Conservation (phyloP, 2,113 vertebrate species). For the Vidua chalybeata region DNA sequence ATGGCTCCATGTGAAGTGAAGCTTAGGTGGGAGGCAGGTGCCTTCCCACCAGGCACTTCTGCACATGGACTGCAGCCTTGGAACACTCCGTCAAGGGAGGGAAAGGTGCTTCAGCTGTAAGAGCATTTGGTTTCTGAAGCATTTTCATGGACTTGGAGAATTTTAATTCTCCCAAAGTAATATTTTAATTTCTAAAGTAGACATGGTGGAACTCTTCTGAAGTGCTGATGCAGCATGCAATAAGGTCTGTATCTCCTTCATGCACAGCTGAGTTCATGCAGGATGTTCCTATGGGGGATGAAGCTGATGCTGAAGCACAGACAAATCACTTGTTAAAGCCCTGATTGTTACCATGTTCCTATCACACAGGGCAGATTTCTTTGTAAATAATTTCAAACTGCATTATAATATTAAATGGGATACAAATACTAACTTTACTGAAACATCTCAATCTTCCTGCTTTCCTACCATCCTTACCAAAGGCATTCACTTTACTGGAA, state of each 20-base stretch:
- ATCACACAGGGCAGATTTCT: neutral
- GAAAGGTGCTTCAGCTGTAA: neutral
- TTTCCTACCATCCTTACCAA: neutral
- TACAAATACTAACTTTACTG: neutral
- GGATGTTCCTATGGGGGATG: neutral
- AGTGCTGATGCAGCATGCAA: neutral
- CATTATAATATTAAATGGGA: neutral
- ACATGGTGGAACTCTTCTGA: neutral
- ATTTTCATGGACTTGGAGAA: neutral
- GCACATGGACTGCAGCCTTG: neutral
- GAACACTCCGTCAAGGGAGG: neutral
- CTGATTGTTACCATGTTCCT: neutral
- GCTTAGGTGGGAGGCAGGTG: neutral
- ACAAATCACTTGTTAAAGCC: neutral
- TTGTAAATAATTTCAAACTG: neutral
- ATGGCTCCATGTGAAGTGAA: neutral
- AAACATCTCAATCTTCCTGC: neutral
- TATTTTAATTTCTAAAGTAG: slow-evolving; percentile 22
- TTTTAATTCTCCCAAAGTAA: neutral
- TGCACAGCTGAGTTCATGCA: neutral
- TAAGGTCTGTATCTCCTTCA: neutral
- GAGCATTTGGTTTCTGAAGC: neutral
- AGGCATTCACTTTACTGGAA: neutral
- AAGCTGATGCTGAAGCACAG: neutral
- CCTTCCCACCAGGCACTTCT: neutral